Percentiles rank a stretch among this genome's conserved stretches.
phyloP scores from a whole-genome alignment of 2,113 vertebrate species.

The Megalops atlanticus region DNA sequence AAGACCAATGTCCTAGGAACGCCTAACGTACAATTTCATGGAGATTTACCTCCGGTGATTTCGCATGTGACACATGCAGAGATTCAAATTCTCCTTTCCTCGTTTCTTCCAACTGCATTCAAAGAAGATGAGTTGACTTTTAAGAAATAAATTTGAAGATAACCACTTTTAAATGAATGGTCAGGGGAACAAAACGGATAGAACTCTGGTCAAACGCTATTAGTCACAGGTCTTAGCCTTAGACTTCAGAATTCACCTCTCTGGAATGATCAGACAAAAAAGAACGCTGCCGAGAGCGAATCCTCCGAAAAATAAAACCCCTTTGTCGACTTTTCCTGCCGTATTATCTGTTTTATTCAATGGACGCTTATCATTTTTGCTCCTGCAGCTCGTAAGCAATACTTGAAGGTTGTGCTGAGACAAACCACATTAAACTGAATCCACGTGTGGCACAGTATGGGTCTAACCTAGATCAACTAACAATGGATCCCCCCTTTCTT shows the following conservation, averaged over 20 bases:
- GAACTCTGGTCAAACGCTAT: constrained; percentile 78
- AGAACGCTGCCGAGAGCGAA: constrained; percentile 64
- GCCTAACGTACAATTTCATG: constrained; percentile 51
- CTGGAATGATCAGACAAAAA: constrained; percentile 63
- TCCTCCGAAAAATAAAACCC: constrained; percentile 67
- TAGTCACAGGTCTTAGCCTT: constrained; percentile 84
- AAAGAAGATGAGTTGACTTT: constrained; percentile 63
- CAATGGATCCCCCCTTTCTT: constrained; percentile 53
- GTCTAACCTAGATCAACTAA: constrained; percentile 62
- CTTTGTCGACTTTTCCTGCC: constrained; percentile 71
- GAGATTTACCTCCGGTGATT: constrained; percentile 39
- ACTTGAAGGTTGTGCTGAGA: constrained; percentile 56
- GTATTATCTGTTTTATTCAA: constrained; percentile 56
- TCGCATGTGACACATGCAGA: constrained; percentile 54
- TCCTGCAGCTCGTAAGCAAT: constrained; percentile 54
- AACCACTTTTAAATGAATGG: constrained; percentile 76
- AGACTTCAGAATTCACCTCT: constrained; percentile 60
- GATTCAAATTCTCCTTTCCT: constrained; percentile 24
- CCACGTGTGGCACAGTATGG: constrained; percentile 76
- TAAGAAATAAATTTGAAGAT: constrained; percentile 77
- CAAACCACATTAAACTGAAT: constrained; percentile 49
- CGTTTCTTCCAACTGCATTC: constrained; percentile 28
- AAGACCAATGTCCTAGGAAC: constrained; percentile 24
- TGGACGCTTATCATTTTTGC: constrained; percentile 58
- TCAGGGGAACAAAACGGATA: constrained; percentile 71